Conservation (phyloP, 2,113 vertebrate genomes). For the Empidonax alnorum region DNA sequence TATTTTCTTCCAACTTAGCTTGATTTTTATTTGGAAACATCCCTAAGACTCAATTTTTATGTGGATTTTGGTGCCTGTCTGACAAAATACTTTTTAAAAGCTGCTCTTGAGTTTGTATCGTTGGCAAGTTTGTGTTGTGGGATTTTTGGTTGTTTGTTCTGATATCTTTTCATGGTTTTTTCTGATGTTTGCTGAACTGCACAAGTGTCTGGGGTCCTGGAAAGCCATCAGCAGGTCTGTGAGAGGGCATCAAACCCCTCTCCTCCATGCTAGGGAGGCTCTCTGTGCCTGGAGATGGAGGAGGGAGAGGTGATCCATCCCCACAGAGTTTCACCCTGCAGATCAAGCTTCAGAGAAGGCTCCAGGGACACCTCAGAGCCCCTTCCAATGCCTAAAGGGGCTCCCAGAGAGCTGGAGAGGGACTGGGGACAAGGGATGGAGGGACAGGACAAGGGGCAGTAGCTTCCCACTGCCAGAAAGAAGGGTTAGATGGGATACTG, state of each 20-base stretch:
- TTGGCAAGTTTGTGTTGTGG: background rate
- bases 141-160: background rate
- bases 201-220: background rate
- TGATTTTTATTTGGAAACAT: background rate
- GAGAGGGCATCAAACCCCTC: background rate
- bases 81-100: background rate
- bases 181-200: background rate
- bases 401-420: background rate
- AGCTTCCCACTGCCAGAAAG: background rate
- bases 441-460: background rate
- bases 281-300: background rate
- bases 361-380: background rate
- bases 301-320: background rate
- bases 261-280: background rate
- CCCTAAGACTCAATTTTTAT: background rate
- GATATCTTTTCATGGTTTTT: background rate
- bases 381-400: background rate
- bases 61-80: background rate
- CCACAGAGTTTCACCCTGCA: background rate
- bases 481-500: background rate
- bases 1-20: background rate
- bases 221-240: background rate
- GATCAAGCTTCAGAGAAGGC: background rate
- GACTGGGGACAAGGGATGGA: background rate
- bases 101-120: background rate